A percentile compares a stretch with the other conserved stretches of the same genome.
Evolutionary conservation across 2,113 vertebrate genomes (phyloP).

Genomic region (Trematocara marginatum): DNA sequence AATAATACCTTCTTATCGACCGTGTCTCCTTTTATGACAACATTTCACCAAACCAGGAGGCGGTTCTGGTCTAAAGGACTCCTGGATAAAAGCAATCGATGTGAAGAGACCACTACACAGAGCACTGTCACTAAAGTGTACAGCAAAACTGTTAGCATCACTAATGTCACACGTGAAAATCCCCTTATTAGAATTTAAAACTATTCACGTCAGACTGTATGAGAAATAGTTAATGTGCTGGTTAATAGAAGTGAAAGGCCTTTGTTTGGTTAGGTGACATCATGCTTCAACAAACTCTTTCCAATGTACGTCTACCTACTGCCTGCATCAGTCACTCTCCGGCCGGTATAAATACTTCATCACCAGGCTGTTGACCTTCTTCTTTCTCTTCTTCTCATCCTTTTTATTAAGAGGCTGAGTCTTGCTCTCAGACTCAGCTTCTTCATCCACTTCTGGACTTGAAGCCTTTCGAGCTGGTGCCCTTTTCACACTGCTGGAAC

Average conservation of each 20-base stretch:
- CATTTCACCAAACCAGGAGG: neutral
- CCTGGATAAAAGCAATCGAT: neutral
- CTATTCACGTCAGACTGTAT: neutral
- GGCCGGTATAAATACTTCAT: conserved; percentile 96
- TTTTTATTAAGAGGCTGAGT: conserved; percentile 68
- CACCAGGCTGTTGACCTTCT: conserved; percentile 91
- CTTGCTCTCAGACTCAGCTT: conserved; percentile 8
- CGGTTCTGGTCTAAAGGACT: neutral
- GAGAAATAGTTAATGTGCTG: neutral
- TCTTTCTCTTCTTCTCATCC: conserved; percentile 86
- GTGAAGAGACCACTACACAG: neutral
- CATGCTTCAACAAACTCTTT: conserved; percentile 68
- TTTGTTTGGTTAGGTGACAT: conserved; percentile 60
- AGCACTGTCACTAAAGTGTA: neutral
- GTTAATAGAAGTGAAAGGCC: neutral
- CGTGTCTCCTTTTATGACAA: neutral
- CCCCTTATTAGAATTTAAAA: neutral
- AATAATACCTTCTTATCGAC: neutral
- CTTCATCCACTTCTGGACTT: conserved; percentile 33
- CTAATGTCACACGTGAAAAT: neutral
- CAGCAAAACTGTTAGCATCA: neutral
- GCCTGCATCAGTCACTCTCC: conserved; percentile 88
- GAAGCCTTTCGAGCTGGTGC: conserved; percentile 64
- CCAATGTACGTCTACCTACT: conserved; percentile 77
- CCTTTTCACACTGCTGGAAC: conserved; percentile 86